Base-by-base conservation (phyloP, 1,140 invertebrate species). In the Radopholus similis region DNA sequence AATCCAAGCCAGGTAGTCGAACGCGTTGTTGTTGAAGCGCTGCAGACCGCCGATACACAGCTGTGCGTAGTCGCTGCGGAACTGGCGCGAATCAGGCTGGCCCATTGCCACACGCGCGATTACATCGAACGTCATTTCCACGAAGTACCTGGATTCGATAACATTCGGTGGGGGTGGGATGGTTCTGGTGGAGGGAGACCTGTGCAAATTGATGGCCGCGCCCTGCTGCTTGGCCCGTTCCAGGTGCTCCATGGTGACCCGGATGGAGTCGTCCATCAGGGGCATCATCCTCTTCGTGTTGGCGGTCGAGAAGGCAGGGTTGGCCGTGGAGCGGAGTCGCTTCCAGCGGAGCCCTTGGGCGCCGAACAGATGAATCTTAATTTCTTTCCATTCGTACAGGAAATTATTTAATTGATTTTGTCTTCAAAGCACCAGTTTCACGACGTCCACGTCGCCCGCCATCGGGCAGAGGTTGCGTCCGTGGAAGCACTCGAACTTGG, bases 401-500 rank as follows among this genome's bases (percentile, higher is more conserved):
- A n/a, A n/a, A n/a, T n/a, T n/a, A n/a, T n/a, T n/a, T n/a, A n/a
- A n/a, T n/a, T n/a, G n/a, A n/a, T n/a, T n/a, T n/a, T n/a, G n/a
- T n/a, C n/a, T n/a, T n/a, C n/a, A n/a, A n/a, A n/a, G n/a, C n/a
- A n/a, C n/a, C 11, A 44, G 38, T 1, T 21, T 28, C 13, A 53
- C 57, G 21, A 9, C 54, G 35, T 75, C 73, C 6, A 67, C 53
- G 54, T 75, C 59, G 28, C 75, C 75, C n/a, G 26, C 6, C 23
- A 71, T 40, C 18, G 71, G 66, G 11, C n/a, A 38, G 6, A 21
- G 26, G 4, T 6, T 37, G 18, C 6, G 9, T 60, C 80, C 83
- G 66, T 84, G 83, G 71, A 85, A 85, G 64, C 77, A 77, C 37
- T 83, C 82, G 72, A 86, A 85, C 67, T 85, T 83, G 66, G 85